Base-by-base conservation (phyloP, 2,113 vertebrate genomes). In the Phalacrocorax pelagicus region DNA sequence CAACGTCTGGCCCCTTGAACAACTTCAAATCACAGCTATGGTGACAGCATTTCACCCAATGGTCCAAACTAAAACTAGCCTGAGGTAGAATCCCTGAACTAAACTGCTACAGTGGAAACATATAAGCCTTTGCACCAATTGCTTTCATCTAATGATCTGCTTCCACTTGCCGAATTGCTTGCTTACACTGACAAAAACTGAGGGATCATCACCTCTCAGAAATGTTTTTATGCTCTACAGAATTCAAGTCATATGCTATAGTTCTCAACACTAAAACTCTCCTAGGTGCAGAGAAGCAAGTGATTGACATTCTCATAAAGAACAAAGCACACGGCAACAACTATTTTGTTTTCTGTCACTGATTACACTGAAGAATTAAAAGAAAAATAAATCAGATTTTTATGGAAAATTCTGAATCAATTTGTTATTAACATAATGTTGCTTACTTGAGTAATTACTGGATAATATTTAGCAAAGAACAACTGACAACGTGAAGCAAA, bases 261-360 rank as follows among this genome's bases (percentile, higher is more conserved):
- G 55, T 74, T 91, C 86, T 81, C 79, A 88, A 82, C 93, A 90
- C 72, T 81, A 84, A 86, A 94, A 92, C 52, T 57, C 21, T 93
- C 67, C 42, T 54, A 92, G 62, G 46, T 92, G 42, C 71, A 75
- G 65, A 88, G 81, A 81, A 93, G 40, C 16, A 58, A 96, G 44
- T 84, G 90, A 97, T 61, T 95, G 95, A 95, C 94, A 71, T 55
- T 67, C 22, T 8, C 47, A 92, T 65, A 88, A 92, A 95, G 93
- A 96, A 95, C 81, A 92, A 96, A 94, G 93, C 81, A 94, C 55
- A 91, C 22, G 61, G 74, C 57, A 96, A 92, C 59, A 95, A 94
- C 92, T 92, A 36, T 89, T 96, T 96, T 91, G 65, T 83, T 93
- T 95, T 51, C 69, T 88, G 88, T 75, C 86, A 81, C 57, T 65